Evolutionary conservation across 2,888 invertebrate species (phyloP).

Genomic region (Lysandra coridon): DNA sequence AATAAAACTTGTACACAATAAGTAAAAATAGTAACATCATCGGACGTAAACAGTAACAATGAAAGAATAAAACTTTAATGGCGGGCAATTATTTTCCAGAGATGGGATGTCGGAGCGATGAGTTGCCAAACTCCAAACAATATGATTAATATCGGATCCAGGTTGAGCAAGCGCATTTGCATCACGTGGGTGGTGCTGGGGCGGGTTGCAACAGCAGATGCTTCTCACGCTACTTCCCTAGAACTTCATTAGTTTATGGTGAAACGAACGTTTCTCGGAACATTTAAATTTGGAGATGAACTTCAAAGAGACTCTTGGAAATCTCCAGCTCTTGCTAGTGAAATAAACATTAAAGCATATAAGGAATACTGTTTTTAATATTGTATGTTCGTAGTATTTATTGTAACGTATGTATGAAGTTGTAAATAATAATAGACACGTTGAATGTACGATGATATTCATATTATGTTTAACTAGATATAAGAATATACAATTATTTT

Average conservation of each 20-base stretch:
- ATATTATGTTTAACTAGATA: too few relatives aligned
- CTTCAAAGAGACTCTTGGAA: background rate
- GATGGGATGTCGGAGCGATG: slow-evolving; percentile 36
- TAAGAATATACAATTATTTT: too few relatives aligned
- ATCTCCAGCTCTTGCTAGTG: background rate
- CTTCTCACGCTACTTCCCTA: slow-evolving; percentile 31
- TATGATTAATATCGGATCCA: slow-evolving; percentile 36
- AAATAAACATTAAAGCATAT: background rate
- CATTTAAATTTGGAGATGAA: background rate
- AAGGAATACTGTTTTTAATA: background rate
- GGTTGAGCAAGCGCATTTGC: slow-evolving; percentile 37
- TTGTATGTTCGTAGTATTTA: background rate
- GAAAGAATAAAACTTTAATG: slow-evolving; percentile 23
- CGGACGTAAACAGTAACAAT: background rate
- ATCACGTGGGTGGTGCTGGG: slow-evolving; percentile 38
- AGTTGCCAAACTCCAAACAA: slow-evolving; percentile 36
- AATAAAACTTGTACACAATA: background rate
- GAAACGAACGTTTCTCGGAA: background rate
- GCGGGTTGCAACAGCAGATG: slow-evolving; percentile 38
- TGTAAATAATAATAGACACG: too few relatives aligned
- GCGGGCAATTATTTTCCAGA: slow-evolving; percentile 6
- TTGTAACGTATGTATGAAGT: too few relatives aligned
- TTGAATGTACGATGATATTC: too few relatives aligned
- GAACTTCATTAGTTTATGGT: slow-evolving; percentile 24
- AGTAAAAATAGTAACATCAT: background rate